These are phyloP conservation scores for Anomalospiza imberbis DNA, from an alignment of 2,797 vertebrate species.

Conservation along the genomic window DNA sequence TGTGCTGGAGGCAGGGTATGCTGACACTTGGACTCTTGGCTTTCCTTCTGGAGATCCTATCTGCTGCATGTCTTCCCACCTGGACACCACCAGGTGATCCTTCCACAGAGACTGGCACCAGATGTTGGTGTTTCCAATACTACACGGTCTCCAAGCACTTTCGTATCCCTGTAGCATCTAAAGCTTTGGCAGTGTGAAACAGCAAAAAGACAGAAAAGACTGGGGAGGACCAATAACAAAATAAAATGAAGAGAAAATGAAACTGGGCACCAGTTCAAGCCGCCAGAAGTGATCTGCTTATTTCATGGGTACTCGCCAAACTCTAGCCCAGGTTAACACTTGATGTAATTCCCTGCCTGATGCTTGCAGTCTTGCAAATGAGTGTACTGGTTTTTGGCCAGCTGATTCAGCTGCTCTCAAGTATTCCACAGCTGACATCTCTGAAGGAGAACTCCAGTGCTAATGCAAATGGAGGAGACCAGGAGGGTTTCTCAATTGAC, in stretches of 20 bases:
- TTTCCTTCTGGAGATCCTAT: background rate
- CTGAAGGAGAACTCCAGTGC: background rate
- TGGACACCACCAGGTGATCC: background rate
- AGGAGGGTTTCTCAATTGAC: background rate
- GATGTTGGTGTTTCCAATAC: background rate
- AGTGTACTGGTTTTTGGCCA: background rate
- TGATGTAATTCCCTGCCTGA: background rate
- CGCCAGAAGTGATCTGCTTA: background rate
- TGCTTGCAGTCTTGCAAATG: background rate
- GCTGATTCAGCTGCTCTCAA: background rate
- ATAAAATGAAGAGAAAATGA: background rate
- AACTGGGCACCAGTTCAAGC: background rate
- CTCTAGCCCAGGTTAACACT: background rate
- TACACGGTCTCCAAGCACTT: rapidly evolving
- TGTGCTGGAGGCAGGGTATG: background rate
- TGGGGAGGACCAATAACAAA: background rate
- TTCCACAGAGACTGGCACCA: background rate
- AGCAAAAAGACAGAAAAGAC: background rate
- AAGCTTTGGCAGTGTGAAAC: background rate
- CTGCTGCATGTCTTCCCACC: background rate
- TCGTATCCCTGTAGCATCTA: rapidly evolving
- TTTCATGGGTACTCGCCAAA: background rate
- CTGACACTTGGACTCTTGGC: background rate
- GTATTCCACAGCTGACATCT: background rate
- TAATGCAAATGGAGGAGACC: background rate